These are phyloP conservation scores for Mycalesis mineus DNA, from an alignment of 2,888 invertebrate species.

Conservation along the genomic window DNA sequence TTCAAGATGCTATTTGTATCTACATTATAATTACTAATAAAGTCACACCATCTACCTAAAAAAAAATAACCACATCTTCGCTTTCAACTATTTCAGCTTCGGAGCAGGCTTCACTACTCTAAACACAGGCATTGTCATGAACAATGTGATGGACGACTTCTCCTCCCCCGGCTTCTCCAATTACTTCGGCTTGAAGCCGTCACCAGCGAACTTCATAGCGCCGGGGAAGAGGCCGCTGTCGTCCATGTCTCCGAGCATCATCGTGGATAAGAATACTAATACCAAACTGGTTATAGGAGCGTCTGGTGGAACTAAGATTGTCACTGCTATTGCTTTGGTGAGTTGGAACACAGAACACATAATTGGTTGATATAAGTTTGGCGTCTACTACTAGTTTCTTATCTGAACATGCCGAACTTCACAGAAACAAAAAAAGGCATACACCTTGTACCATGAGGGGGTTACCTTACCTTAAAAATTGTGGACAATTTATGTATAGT, in stretches of 20 bases:
- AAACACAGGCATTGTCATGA: conserved; percentile 93
- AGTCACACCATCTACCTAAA: too few relatives aligned
- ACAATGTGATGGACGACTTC: conserved; percentile 98
- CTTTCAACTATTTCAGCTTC: conserved; percentile 82
- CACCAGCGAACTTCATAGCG: conserved; percentile 87
- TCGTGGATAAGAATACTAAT: conserved; percentile 81
- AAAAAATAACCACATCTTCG: too few relatives aligned
- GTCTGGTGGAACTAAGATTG: conserved; percentile 90
- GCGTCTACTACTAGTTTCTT: too few relatives aligned
- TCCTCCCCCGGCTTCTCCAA: conserved; percentile 85
- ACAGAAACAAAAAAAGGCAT: too few relatives aligned
- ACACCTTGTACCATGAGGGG: too few relatives aligned
- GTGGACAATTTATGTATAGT: too few relatives aligned
- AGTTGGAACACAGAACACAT: too few relatives aligned
- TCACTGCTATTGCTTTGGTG: conserved; percentile 81
- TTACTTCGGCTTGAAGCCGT: conserved; percentile 84
- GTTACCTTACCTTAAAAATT: too few relatives aligned
- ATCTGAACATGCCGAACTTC: too few relatives aligned
- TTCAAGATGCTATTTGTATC: too few relatives aligned
- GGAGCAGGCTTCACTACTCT: conserved; percentile 88
- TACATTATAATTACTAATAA: too few relatives aligned
- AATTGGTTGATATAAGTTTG: too few relatives aligned
- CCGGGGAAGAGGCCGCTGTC: conserved; percentile 91
- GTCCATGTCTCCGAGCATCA: conserved; percentile 90
- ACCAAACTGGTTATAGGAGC: conserved; percentile 87